Evolutionary conservation across 2,113 vertebrate species (phyloP).

Genomic region (Corvus moneduloides): DNA sequence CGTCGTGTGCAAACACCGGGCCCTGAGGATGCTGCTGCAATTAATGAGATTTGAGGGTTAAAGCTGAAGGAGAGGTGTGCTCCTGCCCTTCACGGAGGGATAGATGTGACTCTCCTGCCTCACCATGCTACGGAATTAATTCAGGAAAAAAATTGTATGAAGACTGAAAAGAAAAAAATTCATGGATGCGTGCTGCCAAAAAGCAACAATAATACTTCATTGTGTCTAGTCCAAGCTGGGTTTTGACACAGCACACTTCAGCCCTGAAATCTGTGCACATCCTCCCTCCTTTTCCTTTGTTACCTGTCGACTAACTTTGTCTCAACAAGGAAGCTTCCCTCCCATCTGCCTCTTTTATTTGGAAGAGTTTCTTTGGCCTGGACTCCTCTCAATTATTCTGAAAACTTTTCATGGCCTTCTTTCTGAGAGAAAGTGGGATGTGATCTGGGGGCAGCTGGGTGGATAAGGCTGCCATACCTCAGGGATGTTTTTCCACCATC

Average conservation of each 20-base stretch:
- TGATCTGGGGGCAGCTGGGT: background rate
- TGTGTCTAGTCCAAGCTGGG: background rate
- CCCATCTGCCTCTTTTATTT: background rate
- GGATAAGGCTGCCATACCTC: background rate
- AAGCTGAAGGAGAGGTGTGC: conserved; percentile 23
- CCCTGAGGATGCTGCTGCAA: background rate
- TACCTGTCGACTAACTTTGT: background rate
- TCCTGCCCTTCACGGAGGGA: background rate
- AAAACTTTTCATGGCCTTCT: background rate
- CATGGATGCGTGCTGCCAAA: background rate
- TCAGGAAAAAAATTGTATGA: background rate
- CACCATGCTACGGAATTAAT: rapidly evolving
- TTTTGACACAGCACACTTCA: background rate
- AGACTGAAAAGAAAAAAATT: background rate
- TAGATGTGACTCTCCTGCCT: background rate
- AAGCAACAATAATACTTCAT: background rate
- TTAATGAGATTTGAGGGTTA: conserved; percentile 50
- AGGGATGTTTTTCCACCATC: background rate
- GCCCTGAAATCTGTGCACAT: background rate
- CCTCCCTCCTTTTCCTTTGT: background rate
- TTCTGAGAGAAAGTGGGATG: background rate
- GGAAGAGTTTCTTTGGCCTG: background rate
- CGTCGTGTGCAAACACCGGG: background rate
- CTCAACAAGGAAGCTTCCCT: background rate
- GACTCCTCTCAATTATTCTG: background rate